Conservation (phyloP, 2,888 invertebrate species). For the Sinopyrophorus schimmeli region DNA sequence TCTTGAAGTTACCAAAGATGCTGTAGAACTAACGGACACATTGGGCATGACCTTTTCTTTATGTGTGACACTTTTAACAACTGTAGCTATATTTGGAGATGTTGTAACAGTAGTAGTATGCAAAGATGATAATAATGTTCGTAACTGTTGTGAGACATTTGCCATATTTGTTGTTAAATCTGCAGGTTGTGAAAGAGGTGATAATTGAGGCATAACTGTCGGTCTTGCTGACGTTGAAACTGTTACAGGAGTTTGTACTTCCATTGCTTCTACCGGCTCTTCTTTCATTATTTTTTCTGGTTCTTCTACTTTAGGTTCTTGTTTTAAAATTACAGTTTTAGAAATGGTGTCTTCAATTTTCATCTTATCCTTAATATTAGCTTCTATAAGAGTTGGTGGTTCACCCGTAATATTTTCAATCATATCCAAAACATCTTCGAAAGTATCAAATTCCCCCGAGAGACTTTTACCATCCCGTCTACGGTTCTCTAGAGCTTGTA, state of each 20-base stretch:
- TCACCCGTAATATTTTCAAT: constrained; percentile 63
- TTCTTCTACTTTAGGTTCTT: neutral
- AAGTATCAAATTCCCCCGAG: constrained; percentile 63
- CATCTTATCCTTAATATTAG: constrained; percentile 38
- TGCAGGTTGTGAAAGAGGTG: constrained; percentile 72
- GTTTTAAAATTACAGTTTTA: neutral
- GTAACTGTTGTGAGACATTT: constrained; percentile 70
- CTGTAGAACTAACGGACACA: constrained; percentile 44
- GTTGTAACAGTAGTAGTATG: constrained; percentile 61
- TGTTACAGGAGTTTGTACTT: constrained; percentile 38
- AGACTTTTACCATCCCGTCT: constrained; percentile 58
- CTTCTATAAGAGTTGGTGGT: constrained; percentile 44
- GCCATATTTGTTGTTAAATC: constrained; percentile 73
- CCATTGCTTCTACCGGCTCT: constrained; percentile 24
- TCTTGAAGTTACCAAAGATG: constrained; percentile 42
- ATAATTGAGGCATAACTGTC: constrained; percentile 67
- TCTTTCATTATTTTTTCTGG: constrained; percentile 6
- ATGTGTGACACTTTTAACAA: constrained; percentile 47
- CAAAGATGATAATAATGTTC: constrained; percentile 68
- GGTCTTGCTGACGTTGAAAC: constrained; percentile 42
- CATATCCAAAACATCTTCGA: constrained; percentile 72
- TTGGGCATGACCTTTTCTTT: constrained; percentile 45
- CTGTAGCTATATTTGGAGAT: constrained; percentile 58
- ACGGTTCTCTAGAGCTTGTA: constrained; percentile 61
- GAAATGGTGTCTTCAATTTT: constrained; percentile 33